Conservation (phyloP, 2,797 vertebrate genomes). For the Botia almorhae region DNA sequence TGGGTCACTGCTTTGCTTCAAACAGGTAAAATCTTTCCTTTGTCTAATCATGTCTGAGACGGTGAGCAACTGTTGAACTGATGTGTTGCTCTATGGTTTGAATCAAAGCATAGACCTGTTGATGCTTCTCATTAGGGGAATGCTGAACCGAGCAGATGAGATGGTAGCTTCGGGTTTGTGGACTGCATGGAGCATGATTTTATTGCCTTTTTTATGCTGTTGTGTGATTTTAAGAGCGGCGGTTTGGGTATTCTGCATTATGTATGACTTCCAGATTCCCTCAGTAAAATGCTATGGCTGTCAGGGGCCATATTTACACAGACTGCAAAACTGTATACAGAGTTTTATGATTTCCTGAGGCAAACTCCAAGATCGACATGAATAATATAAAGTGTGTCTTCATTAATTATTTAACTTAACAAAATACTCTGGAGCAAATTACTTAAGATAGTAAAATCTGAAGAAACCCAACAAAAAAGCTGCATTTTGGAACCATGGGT, state of each 20-base stretch:
- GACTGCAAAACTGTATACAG: background rate
- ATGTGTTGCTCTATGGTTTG: background rate
- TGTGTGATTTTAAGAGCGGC: background rate
- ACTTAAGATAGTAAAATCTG: no score
- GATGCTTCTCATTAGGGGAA: background rate
- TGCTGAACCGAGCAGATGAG: background rate
- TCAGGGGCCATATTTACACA: background rate
- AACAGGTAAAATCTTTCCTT: slow-evolving; percentile 19
- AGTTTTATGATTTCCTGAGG: no score
- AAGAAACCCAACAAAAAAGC: no score
- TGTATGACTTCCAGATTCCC: background rate
- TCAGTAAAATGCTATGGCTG: background rate
- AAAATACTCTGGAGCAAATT: no score
- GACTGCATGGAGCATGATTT: slow-evolving; percentile 36
- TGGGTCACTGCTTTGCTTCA: slow-evolving; percentile 20
- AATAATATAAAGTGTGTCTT: background rate
- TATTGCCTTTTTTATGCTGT: background rate
- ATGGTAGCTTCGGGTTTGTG: background rate
- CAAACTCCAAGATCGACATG: background rate
- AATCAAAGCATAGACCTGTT: background rate
- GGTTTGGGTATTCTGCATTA: background rate
- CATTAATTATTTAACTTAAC: no score
- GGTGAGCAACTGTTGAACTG: background rate
- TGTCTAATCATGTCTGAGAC: background rate
- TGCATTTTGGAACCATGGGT: no score